These are phyloP conservation scores for Aphodius sticticus DNA, from an alignment of 2,888 invertebrate genomes.

Conservation along the genomic window DNA sequence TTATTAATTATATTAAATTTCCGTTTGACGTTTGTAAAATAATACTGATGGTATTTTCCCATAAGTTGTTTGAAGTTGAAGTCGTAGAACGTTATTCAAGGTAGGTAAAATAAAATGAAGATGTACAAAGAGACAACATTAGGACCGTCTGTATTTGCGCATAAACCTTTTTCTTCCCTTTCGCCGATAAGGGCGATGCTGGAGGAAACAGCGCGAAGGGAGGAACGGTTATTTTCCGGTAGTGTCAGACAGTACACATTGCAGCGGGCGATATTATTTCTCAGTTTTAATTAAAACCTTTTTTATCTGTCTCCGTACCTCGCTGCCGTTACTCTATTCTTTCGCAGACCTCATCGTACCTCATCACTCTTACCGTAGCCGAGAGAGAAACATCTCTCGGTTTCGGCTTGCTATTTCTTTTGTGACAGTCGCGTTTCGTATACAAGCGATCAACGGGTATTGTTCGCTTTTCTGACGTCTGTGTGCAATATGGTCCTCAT, in stretches of 20 bases:
- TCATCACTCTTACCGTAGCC: not conserved
- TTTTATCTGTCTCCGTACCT: conserved; percentile 4
- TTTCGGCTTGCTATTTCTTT: not conserved
- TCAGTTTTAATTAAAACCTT: conserved; percentile 4
- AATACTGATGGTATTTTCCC: too few relatives aligned
- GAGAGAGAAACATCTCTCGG: not conserved
- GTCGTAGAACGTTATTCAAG: not conserved
- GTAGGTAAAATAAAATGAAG: not conserved
- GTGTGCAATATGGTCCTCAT: not conserved
- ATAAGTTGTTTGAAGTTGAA: too few relatives aligned
- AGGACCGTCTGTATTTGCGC: not conserved
- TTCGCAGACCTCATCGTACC: conserved; percentile 33
- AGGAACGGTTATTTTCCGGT: not conserved
- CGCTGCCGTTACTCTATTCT: conserved; percentile 25
- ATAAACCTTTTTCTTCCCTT: not conserved
- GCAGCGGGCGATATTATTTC: conserved; percentile 4
- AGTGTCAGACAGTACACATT: not conserved
- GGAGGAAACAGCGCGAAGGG: conserved; percentile 29
- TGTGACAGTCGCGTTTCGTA: not conserved
- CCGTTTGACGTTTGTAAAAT: too few relatives aligned
- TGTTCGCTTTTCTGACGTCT: not conserved
- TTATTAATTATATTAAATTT: too few relatives aligned
- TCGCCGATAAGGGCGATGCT: not conserved
- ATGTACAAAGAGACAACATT: not conserved
- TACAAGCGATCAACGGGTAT: not conserved